Evolutionary conservation across 2,888 invertebrate genomes (phyloP), one percentile per base, ranked within the genome.

Genomic region (Agrotis clavis): DNA sequence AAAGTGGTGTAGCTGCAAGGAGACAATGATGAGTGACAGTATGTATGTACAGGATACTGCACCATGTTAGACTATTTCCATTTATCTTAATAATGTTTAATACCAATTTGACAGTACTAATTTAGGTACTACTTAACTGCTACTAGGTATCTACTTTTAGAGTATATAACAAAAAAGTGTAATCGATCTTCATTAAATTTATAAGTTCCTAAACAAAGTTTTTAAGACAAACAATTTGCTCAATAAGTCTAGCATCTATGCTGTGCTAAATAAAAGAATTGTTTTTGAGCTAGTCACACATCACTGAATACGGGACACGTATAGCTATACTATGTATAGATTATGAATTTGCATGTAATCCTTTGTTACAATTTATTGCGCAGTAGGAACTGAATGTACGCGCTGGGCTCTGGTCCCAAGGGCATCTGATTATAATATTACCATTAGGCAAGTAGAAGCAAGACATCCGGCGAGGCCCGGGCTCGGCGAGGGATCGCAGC

Each of bases 401-500:
- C 47, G 41, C n/a, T 63, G 9, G 65, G 41, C 77, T 63, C 65
- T 64, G 67, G 74, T 87, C 91, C 87, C 88, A 69, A 77, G 84
- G 90, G 88, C 81, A 85, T 77, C 86, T 90, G 90, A 62, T 74
- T 74, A 74, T 77, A 74, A 59, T 71, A 92, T 93, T 92, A 92
- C 89, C 88, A 90, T 87, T 86, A 83, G 78, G 81, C 78, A 85
- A 84, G 86, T 85, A 81, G 75, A 74, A 75, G 78, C 75, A 70
- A 83, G 83, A 78, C 86, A 85, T 84, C 89, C 87, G 86, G 86
- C 79, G 86, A 88, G 91, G 35, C 56, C n/a, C 45, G 59, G 21
- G 84, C 88, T 89, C 90, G 91, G 90, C 89, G 88, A 82, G 87
- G 87, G 90, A 90, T 86, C 89, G 83, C 89, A 88, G 87, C 90